Evolutionary conservation across 2,888 invertebrate genomes (phyloP).

Genomic region (Acanthosepion lycidas): DNA sequence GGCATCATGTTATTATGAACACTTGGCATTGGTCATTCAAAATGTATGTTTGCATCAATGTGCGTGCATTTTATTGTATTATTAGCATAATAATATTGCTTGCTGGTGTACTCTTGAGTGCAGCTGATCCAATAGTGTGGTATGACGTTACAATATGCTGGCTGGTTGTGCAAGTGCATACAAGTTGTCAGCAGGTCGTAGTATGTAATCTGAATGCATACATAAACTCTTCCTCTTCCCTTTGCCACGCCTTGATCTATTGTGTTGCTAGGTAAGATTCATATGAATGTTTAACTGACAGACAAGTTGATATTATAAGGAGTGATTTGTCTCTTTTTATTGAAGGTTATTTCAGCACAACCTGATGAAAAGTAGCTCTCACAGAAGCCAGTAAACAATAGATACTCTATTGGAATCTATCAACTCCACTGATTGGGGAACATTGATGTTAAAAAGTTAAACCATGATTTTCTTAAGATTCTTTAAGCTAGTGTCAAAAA

Average conservation of each 20-base stretch:
- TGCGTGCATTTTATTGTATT: neutral
- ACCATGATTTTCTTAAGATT: too few relatives aligned
- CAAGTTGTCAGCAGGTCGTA: neutral
- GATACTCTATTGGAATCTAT: neutral
- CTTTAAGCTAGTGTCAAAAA: too few relatives aligned
- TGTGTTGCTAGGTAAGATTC: conserved; percentile 33
- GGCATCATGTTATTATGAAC: neutral
- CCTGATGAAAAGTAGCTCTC: neutral
- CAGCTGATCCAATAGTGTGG: neutral
- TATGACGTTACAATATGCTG: neutral
- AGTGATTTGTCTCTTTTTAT: neutral
- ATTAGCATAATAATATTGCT: neutral
- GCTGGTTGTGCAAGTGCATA: neutral
- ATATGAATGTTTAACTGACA: neutral
- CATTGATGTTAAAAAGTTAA: too few relatives aligned
- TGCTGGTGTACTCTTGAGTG: neutral
- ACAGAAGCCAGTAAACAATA: neutral
- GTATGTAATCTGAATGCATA: neutral
- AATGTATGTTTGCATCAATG: neutral
- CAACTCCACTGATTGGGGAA: too few relatives aligned
- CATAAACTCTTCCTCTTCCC: neutral
- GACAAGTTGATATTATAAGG: neutral
- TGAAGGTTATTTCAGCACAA: neutral
- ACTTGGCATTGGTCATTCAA: neutral
- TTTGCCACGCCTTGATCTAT: neutral